phyloP scores from a whole-genome alignment of 2,888 invertebrate genomes.

The Macrosiphum euphorbiae region DNA sequence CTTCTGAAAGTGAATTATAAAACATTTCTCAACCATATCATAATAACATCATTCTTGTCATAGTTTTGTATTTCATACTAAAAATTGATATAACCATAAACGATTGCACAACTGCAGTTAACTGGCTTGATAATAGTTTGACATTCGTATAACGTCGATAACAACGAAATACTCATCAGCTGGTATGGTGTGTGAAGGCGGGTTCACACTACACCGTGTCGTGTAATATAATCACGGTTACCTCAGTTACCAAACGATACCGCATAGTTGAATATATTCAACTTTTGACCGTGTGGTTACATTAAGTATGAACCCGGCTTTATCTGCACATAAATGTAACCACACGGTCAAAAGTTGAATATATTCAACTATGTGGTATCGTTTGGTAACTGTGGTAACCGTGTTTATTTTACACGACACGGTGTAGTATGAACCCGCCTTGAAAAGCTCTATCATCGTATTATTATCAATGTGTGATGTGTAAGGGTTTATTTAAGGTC shows the following conservation, averaged over 20 bases:
- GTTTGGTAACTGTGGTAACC: no score
- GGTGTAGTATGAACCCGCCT: no score
- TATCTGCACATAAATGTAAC: no score
- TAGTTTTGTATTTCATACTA: neutral
- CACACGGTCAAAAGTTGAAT: no score
- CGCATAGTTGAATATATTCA: no score
- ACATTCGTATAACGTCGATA: neutral
- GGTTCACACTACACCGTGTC: no score
- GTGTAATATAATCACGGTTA: no score
- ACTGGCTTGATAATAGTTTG: neutral
- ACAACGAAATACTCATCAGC: neutral
- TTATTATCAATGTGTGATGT: neutral
- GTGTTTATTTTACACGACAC: no score
- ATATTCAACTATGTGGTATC: no score
- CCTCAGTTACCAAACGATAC: no score
- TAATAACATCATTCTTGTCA: neutral
- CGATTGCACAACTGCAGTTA: neutral
- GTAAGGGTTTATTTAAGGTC: neutral
- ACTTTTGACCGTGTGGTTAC: no score
- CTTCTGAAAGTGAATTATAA: neutral
- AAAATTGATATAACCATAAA: neutral
- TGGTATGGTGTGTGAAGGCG: neutral
- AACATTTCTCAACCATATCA: neutral
- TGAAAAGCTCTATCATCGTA: neutral
- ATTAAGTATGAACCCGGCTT: no score